phyloP scores from a whole-genome alignment of 2,797 vertebrate genomes.

The Pseudochromis fuscus region DNA sequence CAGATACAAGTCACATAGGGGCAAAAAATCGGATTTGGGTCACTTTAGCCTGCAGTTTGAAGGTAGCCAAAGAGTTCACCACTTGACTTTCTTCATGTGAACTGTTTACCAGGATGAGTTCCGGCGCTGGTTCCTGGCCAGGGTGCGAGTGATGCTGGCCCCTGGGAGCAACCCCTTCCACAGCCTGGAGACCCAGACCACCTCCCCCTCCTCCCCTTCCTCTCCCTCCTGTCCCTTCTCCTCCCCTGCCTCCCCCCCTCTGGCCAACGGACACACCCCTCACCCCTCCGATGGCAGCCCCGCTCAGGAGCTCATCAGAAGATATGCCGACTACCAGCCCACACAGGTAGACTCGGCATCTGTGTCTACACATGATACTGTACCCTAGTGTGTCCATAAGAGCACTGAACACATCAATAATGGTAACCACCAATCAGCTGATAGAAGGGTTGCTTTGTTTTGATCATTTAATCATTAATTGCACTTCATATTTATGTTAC shows the following conservation, averaged over 20 bases:
- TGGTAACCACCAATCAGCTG: neutral
- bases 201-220: conserved; percentile 80
- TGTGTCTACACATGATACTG: neutral
- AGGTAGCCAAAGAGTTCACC: neutral
- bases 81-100: neutral
- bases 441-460: neutral
- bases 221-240: conserved; percentile 76
- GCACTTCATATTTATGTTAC: neutral
- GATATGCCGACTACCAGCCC: conserved; percentile 84
- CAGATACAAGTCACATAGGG: too few relatives aligned
- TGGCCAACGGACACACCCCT: conserved; percentile 83
- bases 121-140: conserved; percentile 95
- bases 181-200: conserved; percentile 84
- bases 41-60: too few relatives aligned
- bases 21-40: too few relatives aligned
- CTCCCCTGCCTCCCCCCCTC: conserved; percentile 81
- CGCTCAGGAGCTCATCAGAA: conserved; percentile 84
- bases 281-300: conserved; percentile 82
- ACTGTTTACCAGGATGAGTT: conserved; percentile 91
- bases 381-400: too few relatives aligned
- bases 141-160: conserved; percentile 90
- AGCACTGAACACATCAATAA: neutral
- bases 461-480: conserved; percentile 3
- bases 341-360: conserved; percentile 73
- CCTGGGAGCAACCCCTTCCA: conserved; percentile 88